Evolutionary conservation across 2,888 invertebrate genomes (phyloP).

Genomic region (Norana najaformis): DNA sequence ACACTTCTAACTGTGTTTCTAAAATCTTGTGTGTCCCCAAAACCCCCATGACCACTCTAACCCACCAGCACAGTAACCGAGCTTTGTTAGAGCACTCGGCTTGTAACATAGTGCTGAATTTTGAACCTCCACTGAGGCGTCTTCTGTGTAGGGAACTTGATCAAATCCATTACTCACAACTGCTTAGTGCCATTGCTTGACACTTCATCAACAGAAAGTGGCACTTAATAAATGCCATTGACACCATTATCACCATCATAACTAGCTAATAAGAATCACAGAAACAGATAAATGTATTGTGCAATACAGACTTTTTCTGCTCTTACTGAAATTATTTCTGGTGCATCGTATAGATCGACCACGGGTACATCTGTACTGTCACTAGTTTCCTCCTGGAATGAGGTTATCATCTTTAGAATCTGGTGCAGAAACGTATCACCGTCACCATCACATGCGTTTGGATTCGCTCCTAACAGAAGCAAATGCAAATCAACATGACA

Average conservation of each 20-base stretch:
- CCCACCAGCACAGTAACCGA: no score
- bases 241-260: not conserved
- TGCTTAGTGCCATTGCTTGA: no score
- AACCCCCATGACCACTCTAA: no score
- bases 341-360: not conserved
- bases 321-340: slow-evolving; percentile 2
- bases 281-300: not conserved
- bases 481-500: not conserved
- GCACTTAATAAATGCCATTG: not conserved
- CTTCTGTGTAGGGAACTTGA: no score
- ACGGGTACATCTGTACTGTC: not conserved
- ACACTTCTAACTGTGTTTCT: not conserved
- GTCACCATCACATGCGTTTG: not conserved
- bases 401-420: not conserved
- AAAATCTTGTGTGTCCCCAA: not conserved
- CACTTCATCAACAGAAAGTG: no score
- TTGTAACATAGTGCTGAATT: no score
- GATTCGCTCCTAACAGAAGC: not conserved
- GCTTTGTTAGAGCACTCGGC: no score
- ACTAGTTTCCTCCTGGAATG: not conserved
- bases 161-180: no score
- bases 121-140: no score
- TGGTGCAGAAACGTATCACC: slow-evolving; percentile 10
- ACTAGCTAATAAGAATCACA: not conserved
- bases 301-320: not conserved